These are phyloP conservation scores for Nephrotoma flavescens DNA, from an alignment of 2,888 invertebrate genomes.

Conservation along the genomic window DNA sequence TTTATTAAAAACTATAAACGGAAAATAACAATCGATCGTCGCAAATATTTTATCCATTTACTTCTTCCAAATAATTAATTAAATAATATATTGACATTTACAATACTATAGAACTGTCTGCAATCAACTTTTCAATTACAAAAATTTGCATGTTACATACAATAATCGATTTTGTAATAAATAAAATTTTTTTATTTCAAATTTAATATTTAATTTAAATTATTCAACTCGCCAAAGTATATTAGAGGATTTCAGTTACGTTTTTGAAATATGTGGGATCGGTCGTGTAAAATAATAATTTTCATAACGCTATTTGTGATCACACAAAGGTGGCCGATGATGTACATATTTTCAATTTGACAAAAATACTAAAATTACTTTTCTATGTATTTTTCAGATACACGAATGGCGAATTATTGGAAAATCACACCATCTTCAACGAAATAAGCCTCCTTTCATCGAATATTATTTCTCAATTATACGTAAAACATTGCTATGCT, in stretches of 20 bases:
- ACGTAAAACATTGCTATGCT: conserved; percentile 23
- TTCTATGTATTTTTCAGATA: not conserved
- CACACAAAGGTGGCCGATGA: not conserved
- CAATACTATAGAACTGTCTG: too few relatives aligned
- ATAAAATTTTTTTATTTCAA: not conserved
- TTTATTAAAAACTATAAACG: too few relatives aligned
- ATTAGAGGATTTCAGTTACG: not conserved
- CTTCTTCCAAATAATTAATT: too few relatives aligned
- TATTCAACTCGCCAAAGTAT: not conserved
- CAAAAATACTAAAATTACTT: not conserved
- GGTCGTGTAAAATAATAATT: not conserved
- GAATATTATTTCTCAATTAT: conserved; percentile 4
- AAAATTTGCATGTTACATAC: not conserved
- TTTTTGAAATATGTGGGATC: not conserved
- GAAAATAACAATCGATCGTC: too few relatives aligned
- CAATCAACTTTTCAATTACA: too few relatives aligned
- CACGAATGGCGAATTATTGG: not conserved
- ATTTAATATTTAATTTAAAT: not conserved
- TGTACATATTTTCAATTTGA: not conserved
- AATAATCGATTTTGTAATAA: not conserved
- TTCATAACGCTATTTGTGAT: not conserved
- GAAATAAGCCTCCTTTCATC: not conserved
- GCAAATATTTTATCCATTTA: too few relatives aligned
- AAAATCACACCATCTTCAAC: not conserved
- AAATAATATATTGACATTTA: too few relatives aligned